Conservation (phyloP, 2,797 vertebrate genomes). For the Anguilla obscura region DNA sequence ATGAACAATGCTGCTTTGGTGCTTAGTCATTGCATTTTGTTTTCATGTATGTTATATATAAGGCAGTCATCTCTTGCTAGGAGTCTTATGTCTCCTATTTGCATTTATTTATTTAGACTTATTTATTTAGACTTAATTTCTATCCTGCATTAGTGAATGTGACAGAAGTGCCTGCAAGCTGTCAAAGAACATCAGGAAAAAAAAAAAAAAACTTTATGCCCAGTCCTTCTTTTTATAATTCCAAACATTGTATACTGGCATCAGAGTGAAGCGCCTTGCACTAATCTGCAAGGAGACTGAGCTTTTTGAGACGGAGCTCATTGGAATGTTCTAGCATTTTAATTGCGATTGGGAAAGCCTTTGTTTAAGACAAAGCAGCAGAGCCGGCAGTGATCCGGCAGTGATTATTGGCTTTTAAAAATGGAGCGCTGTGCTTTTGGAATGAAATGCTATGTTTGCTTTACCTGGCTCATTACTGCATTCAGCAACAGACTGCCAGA, state of each 20-base stretch:
- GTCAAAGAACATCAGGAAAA: neutral
- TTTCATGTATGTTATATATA: neutral
- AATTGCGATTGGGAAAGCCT: slow-evolving; percentile 1
- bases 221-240: neutral
- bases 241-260: neutral
- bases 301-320: neutral
- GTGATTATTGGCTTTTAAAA: slow-evolving; percentile 32
- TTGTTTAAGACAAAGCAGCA: slow-evolving; percentile 11
- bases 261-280: neutral
- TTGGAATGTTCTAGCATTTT: neutral
- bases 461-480: neutral
- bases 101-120: no score
- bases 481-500: neutral
- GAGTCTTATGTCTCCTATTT: no score
- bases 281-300: slow-evolving; percentile 1
- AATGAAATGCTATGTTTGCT: neutral
- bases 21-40: neutral
- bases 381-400: slow-evolving; percentile 22
- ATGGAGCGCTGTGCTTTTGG: slow-evolving; percentile 35
- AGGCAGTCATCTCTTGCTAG: neutral
- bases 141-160: neutral
- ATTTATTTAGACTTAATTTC: neutral
- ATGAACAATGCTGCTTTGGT: neutral
- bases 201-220: neutral
- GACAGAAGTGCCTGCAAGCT: neutral